A percentile compares a stretch with the other conserved stretches of the same genome.
phyloP scores from a whole-genome alignment of 2,888 invertebrate species.

The Ennomos quercinarius region DNA sequence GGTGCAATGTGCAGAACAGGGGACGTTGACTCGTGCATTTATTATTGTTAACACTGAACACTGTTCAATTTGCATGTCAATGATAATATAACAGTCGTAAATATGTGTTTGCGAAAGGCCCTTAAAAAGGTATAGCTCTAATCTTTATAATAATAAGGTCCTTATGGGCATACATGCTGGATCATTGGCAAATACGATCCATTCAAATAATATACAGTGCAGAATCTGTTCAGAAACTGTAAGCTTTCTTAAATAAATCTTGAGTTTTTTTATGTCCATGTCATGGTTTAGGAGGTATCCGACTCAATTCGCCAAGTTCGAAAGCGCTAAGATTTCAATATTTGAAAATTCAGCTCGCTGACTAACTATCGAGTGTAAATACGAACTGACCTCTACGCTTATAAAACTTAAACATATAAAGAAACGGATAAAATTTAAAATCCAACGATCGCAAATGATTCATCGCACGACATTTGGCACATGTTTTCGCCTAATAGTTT shows the following conservation, averaged over 20 bases:
- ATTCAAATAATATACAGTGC: too few relatives aligned
- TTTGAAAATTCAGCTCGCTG: too few relatives aligned
- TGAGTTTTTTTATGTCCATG: too few relatives aligned
- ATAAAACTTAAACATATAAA: background rate
- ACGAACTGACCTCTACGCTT: background rate
- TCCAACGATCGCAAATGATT: conserved; percentile 42
- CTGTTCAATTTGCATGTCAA: conserved; percentile 42
- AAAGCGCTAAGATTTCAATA: too few relatives aligned
- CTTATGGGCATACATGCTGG: background rate
- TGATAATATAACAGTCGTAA: conserved; percentile 33
- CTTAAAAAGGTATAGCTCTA: conserved; percentile 12
- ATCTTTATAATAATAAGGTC: background rate
- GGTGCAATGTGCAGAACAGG: conserved; percentile 33
- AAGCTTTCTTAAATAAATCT: too few relatives aligned
- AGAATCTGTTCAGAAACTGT: too few relatives aligned
- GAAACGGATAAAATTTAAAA: conserved; percentile 29
- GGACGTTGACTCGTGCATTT: conserved; percentile 42
- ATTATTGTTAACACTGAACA: conserved; percentile 41
- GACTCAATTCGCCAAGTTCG: too few relatives aligned
- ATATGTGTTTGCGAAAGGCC: conserved; percentile 19
- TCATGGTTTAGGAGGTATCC: too few relatives aligned
- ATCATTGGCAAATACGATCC: background rate
- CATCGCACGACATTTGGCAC: conserved; percentile 43
- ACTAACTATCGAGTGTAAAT: too few relatives aligned
- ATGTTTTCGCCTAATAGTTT: conserved; percentile 35